Percentiles rank a stretch among this genome's conserved stretches.
Evolutionary conservation across 1,140 invertebrate genomes (phyloP).

Genomic region (Archegozetes longisetosus): DNA sequence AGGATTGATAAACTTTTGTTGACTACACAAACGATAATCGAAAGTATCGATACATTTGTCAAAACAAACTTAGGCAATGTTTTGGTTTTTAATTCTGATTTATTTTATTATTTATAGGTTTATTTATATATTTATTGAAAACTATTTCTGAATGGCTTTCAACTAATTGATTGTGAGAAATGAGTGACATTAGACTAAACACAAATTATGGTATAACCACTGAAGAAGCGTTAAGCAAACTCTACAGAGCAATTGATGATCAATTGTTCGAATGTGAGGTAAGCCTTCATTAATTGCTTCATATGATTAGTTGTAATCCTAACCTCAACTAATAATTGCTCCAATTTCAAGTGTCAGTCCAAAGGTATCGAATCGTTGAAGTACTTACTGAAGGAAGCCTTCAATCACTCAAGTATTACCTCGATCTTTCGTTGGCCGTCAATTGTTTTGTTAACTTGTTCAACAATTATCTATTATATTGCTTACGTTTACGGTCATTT

Average conservation of each 20-base stretch:
- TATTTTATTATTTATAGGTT: too few species aligned
- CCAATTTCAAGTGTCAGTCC: not conserved
- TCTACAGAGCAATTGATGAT: not conserved
- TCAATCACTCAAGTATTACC: constrained; percentile 42
- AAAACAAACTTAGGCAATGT: too few species aligned
- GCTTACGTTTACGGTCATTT: constrained; percentile 18
- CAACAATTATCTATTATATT: constrained; percentile 9
- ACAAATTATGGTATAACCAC: not conserved
- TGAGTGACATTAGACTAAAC: not conserved
- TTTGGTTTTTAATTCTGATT: too few species aligned
- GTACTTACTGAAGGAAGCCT: constrained; percentile 32
- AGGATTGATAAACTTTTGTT: too few species aligned
- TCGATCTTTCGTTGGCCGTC: constrained; percentile 47
- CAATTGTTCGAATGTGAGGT: constrained; percentile 6
- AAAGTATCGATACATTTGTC: too few species aligned
- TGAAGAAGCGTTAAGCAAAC: not conserved
- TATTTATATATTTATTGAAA: too few species aligned
- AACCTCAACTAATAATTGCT: not conserved
- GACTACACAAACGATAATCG: too few species aligned
- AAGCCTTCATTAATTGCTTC: not conserved
- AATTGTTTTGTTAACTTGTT: constrained; percentile 33
- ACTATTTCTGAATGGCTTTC: too few species aligned
- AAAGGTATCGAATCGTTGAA: not conserved
- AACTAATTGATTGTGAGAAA: too few species aligned
- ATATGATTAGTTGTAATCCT: not conserved